Evolutionary conservation across 2,888 invertebrate species (phyloP), one percentile per base, ranked within the genome.

Genomic region (Agonum fuliginosum): DNA sequence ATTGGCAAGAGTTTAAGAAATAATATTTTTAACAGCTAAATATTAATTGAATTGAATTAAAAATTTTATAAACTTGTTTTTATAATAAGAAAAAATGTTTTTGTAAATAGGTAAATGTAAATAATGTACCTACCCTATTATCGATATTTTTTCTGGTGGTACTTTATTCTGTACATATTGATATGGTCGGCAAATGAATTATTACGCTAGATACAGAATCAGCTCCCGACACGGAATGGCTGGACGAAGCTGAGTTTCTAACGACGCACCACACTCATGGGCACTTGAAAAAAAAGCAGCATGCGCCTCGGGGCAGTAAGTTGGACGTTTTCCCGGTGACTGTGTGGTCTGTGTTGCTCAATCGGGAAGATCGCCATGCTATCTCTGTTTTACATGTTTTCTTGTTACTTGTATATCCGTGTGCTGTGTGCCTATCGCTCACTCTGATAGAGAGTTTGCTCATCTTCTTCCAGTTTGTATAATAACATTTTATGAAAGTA

Each of bases 241-340:
- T 81, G 20, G 80, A 80, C n/a, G 78, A 79, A 46, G 48, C 71
- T 58, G 67, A 65, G 51, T 67, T 79, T 41, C 46, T 24, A 8
- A 41, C 78, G 12, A 14, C 51, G 6, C 46, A 22, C 12, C 79
- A 79, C 79, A 19, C 73, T 51, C 70, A 79, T 80, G 67, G 69
- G 22, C 77, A 67, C 24, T 46, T 43, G 30, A 78, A 75, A 58
- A 69, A 65, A 69, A 79, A 79, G 71, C 81, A 79, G 48, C 74
- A 76, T 34, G 80, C 72, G 43, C 78, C 79, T 46, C 79, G 82
- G 74, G 84, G 84, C 81, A 83, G 85, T 85, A 85, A 84, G 84
- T 84, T 81, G 78, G 75, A 46, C 65, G 74, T 75, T 62, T 75
- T 58, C 67, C 75, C 51, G 67, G 65, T 30, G 48, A 46, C 67